These are phyloP conservation scores for Rhegmatorhina hoffmannsi DNA, from an alignment of 2,113 vertebrate genomes.

Conservation along the genomic window DNA sequence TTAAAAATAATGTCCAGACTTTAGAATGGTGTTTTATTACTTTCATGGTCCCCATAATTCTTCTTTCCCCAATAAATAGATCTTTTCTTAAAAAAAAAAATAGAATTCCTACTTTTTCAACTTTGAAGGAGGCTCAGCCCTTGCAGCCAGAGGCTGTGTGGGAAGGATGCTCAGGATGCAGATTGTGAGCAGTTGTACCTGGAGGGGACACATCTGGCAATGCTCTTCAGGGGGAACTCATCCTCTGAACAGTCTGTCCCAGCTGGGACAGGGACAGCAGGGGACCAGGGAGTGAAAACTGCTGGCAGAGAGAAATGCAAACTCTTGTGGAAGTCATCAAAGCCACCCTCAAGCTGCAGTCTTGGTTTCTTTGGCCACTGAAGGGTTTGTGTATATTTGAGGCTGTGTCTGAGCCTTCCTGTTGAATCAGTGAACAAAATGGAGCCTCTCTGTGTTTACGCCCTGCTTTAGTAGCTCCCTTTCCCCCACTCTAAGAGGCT, in stretches of 20 bases:
- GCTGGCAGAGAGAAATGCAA: not conserved
- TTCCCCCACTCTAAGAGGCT: not conserved
- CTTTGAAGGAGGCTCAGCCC: not conserved
- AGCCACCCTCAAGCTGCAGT: not conserved
- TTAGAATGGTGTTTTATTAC: constrained; percentile 69
- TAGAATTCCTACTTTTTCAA: not conserved
- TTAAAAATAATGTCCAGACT: not conserved
- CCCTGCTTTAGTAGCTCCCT: not conserved
- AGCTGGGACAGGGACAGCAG: not conserved
- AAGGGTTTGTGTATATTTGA: not conserved
- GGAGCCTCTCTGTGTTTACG: not conserved
- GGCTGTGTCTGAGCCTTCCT: not conserved
- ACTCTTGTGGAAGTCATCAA: not conserved
- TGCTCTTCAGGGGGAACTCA: not conserved
- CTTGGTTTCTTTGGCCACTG: not conserved
- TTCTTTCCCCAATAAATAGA: constrained; percentile 58
- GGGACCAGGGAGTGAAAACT: not conserved
- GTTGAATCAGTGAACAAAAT: not conserved
- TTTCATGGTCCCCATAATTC: constrained; percentile 31
- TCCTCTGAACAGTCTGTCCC: not conserved
- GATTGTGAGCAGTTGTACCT: not conserved
- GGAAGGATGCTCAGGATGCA: not conserved
- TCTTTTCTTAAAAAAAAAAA: not conserved
- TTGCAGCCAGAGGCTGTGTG: constrained; percentile 18
- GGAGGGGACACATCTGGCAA: constrained; percentile 13